Conservation (phyloP, 2,113 vertebrate species). For the Pterocles gutturalis region DNA sequence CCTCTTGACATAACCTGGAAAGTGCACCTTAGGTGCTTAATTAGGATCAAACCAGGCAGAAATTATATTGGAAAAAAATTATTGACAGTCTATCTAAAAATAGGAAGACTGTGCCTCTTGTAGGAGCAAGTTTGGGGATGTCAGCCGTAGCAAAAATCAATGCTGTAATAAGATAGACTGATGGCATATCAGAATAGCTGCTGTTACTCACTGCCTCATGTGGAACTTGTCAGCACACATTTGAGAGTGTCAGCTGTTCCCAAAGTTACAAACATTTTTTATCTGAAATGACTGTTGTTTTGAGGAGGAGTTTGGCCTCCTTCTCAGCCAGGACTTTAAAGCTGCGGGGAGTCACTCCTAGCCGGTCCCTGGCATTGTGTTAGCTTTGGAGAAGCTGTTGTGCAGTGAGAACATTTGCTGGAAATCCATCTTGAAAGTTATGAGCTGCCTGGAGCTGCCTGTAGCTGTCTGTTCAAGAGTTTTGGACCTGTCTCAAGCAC, state of each 20-base stretch:
- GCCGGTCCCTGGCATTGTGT: neutral
- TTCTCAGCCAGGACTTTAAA: neutral
- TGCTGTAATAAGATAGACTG: neutral
- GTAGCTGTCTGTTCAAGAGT: neutral
- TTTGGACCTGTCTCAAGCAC: neutral
- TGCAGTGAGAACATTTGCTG: neutral
- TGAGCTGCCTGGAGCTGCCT: neutral
- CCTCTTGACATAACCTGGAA: neutral
- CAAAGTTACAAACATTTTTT: neutral
- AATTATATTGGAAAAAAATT: neutral
- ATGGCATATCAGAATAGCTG: neutral
- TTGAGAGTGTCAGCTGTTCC: neutral
- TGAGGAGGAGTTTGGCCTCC: neutral
- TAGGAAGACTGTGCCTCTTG: neutral
- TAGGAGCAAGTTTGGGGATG: neutral
- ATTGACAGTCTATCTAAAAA: neutral
- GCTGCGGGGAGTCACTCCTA: neutral
- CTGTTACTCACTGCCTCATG: neutral
- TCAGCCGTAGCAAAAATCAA: neutral
- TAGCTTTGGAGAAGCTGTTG: neutral
- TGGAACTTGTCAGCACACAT: neutral
- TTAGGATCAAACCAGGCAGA: conserved; percentile 17
- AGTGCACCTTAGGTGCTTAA: neutral
- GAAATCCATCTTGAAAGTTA: neutral
- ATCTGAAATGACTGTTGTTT: neutral